Evolutionary conservation across 1,140 invertebrate genomes (phyloP).

Genomic region (Apis cerana): DNA sequence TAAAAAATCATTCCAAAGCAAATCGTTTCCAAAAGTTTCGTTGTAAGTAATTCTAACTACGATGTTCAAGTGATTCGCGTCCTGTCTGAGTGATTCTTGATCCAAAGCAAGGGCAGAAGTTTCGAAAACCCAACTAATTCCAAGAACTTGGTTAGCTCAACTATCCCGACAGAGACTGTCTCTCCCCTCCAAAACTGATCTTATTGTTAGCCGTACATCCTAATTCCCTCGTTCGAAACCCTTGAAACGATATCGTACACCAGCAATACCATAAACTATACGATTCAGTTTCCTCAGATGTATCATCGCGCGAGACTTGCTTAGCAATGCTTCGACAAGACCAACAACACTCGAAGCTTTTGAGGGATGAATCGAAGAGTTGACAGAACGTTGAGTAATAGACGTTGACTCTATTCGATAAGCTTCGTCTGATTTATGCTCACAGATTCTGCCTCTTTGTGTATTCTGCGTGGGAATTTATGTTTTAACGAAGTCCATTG

Average conservation of each 20-base stretch:
- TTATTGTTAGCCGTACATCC: constrained; percentile 1
- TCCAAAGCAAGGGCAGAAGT: not conserved
- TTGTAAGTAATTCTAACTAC: constrained; percentile 1
- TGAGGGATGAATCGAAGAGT: constrained; percentile 20
- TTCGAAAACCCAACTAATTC: not conserved
- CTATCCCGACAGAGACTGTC: not conserved
- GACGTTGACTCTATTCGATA: constrained; percentile 1
- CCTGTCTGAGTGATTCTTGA: not conserved
- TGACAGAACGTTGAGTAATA: constrained; percentile 14
- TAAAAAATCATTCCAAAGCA: not conserved
- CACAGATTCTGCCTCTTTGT: not conserved
- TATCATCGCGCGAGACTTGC: not conserved
- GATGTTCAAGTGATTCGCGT: constrained; percentile 7
- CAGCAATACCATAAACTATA: not conserved
- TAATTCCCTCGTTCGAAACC: not conserved
- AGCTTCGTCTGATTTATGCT: constrained; percentile 1
- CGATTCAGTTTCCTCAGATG: not conserved
- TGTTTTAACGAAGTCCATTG: not conserved
- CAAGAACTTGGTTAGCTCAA: not conserved
- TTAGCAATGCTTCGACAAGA: not conserved
- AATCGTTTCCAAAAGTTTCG: not conserved
- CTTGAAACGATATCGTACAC: not conserved
- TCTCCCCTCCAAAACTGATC: not conserved
- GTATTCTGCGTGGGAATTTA: not conserved
- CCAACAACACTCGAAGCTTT: not conserved